These are phyloP conservation scores for Galerucella calmariensis DNA, from an alignment of 2,888 invertebrate species.

Conservation along the genomic window DNA sequence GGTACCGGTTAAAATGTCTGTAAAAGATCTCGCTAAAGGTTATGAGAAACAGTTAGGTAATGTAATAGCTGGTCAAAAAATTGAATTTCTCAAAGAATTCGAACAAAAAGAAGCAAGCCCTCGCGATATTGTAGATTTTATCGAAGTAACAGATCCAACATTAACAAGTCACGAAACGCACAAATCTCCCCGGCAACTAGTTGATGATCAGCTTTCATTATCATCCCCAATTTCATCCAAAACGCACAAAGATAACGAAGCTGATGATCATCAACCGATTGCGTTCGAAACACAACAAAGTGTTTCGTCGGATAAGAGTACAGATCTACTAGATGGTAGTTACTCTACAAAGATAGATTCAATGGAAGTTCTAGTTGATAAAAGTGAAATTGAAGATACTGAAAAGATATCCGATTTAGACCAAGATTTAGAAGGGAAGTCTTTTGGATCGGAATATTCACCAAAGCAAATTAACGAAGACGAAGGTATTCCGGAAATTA, in stretches of 20 bases:
- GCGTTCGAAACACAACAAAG: conserved; percentile 58
- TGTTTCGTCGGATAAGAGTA: conserved; percentile 54
- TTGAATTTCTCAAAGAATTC: conserved; percentile 38
- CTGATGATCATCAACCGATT: conserved; percentile 52
- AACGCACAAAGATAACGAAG: conserved; percentile 56
- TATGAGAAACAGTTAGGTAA: conserved; percentile 52
- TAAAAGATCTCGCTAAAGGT: conserved; percentile 53
- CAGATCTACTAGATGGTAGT: conserved; percentile 49
- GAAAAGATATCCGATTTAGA: conserved; percentile 66
- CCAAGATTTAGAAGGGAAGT: conserved; percentile 62
- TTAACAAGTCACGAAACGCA: conserved; percentile 36
- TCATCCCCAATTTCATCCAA: conserved; percentile 45
- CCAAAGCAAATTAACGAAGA: conserved; percentile 50
- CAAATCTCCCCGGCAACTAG: conserved; percentile 48
- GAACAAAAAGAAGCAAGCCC: conserved; percentile 31
- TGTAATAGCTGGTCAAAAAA: conserved; percentile 49
- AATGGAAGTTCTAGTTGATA: conserved; percentile 67
- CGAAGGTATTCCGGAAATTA: conserved; percentile 63
- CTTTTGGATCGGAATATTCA: conserved; percentile 56
- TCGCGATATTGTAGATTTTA: conserved; percentile 47
- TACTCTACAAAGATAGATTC: conserved; percentile 63
- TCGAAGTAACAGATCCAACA: conserved; percentile 43
- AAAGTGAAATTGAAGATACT: conserved; percentile 66
- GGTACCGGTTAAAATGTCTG: conserved; percentile 48
- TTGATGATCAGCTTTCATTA: conserved; percentile 49